These are phyloP conservation scores for Danaus plexippus DNA, from an alignment of 1,140 invertebrate species.

Conservation along the genomic window DNA sequence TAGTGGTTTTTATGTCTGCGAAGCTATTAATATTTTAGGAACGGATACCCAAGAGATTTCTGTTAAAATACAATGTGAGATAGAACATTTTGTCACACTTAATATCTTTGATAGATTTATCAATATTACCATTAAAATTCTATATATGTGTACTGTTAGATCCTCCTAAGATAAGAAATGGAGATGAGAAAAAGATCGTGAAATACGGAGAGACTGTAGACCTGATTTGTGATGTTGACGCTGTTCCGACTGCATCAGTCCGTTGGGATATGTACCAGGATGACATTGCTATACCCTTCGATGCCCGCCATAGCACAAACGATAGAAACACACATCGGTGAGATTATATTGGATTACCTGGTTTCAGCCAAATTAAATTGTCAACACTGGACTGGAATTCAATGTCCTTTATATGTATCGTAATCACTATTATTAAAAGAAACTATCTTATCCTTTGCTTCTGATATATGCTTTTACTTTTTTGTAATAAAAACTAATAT, in stretches of 20 bases:
- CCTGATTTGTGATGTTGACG: slow-evolving; percentile 42
- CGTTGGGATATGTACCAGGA: slow-evolving; percentile 47
- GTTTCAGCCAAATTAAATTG: not conserved
- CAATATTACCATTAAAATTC: not conserved
- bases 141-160: slow-evolving; percentile 23
- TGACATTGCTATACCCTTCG: slow-evolving; percentile 36
- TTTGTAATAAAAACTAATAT: no score
- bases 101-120: no score
- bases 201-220: slow-evolving; percentile 33
- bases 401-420: no score
- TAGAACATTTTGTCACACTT: no score
- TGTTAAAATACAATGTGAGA: slow-evolving; percentile 48
- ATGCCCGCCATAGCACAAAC: slow-evolving; percentile 33
- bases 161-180: slow-evolving; percentile 39
- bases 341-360: not conserved
- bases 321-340: slow-evolving; percentile 36
- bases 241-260: slow-evolving; percentile 35
- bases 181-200: slow-evolving; percentile 25
- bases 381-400: no score
- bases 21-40: slow-evolving; percentile 40
- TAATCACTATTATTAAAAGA: no score
- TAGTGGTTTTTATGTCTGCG: slow-evolving; percentile 42
- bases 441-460: no score
- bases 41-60: slow-evolving; percentile 25
- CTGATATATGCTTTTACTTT: no score